These are phyloP conservation scores for Epistrophe eligans DNA, from an alignment of 2,888 invertebrate genomes.

Conservation along the genomic window DNA sequence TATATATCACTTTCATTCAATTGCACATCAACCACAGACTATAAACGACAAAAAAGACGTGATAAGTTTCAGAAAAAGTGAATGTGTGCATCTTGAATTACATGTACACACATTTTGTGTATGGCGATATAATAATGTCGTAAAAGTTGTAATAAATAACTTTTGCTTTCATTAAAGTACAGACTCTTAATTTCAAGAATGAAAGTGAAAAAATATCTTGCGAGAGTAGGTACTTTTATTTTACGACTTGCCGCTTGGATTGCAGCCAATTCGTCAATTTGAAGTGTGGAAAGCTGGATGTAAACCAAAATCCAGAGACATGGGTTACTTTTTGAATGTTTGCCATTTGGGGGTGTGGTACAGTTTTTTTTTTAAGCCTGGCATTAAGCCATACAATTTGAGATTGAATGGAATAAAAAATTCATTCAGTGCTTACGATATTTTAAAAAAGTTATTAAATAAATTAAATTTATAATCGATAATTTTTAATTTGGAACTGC, in stretches of 20 bases:
- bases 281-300: conserved; percentile 38
- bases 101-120: background rate
- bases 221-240: background rate
- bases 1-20: background rate
- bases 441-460: background rate
- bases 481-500: too few species aligned
- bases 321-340: conserved; percentile 6
- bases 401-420: background rate
- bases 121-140: conserved; percentile 21
- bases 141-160: conserved; percentile 20
- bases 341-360: conserved; percentile 42
- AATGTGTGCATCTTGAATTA: conserved; percentile 33
- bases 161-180: conserved; percentile 48
- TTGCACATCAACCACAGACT: background rate
- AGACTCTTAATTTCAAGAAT: conserved; percentile 49
- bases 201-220: conserved; percentile 42
- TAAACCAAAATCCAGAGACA: background rate
- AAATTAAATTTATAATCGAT: background rate
- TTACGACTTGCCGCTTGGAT: conserved; percentile 24
- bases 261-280: conserved; percentile 39
- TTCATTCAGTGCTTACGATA: background rate
- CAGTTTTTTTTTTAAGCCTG: conserved; percentile 7
- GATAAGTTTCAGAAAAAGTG: conserved; percentile 27
- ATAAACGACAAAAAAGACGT: conserved; percentile 9
- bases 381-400: background rate